These are phyloP conservation scores for Bombus balteatus DNA, from an alignment of 1,140 invertebrate species.

Conservation along the genomic window DNA sequence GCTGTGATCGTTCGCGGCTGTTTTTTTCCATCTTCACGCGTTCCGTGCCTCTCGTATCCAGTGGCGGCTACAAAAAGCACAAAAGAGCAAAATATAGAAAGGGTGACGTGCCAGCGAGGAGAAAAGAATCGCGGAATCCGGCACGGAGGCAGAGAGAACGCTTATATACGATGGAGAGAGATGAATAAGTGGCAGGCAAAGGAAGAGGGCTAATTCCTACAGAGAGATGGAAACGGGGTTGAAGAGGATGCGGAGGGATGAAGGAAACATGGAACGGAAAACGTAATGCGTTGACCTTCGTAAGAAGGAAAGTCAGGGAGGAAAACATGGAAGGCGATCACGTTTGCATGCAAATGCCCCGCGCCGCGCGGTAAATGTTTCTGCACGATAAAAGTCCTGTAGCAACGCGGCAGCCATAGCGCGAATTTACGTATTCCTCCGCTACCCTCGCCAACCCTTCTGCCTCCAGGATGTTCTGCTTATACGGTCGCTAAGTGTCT, in stretches of 20 bases:
- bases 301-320: conserved; percentile 40
- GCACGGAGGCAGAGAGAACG: not conserved
- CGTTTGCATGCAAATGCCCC: conserved; percentile 74
- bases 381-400: conserved; percentile 75
- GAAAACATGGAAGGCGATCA: conserved; percentile 67
- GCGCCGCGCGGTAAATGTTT: conserved; percentile 73
- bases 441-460: not conserved
- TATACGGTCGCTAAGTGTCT: conserved; percentile 52
- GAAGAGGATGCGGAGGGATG: not conserved
- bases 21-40: not conserved
- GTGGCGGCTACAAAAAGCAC: not conserved
- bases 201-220: conserved; percentile 8
- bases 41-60: not conserved
- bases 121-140: not conserved
- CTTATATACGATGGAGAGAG: not conserved
- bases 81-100: conserved; percentile 6
- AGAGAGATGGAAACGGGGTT: not conserved
- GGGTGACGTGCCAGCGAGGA: not conserved
- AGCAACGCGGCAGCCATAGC: conserved; percentile 62
- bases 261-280: conserved; percentile 15
- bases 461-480: conserved; percentile 28
- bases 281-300: conserved; percentile 50
- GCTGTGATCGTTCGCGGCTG: not conserved
- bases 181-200: conserved; percentile 3
- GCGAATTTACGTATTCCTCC: conserved; percentile 71